These are phyloP conservation scores for Rhynchonycteris naso DNA, from an alignment of 2,797 vertebrate genomes.

Conservation along the genomic window DNA sequence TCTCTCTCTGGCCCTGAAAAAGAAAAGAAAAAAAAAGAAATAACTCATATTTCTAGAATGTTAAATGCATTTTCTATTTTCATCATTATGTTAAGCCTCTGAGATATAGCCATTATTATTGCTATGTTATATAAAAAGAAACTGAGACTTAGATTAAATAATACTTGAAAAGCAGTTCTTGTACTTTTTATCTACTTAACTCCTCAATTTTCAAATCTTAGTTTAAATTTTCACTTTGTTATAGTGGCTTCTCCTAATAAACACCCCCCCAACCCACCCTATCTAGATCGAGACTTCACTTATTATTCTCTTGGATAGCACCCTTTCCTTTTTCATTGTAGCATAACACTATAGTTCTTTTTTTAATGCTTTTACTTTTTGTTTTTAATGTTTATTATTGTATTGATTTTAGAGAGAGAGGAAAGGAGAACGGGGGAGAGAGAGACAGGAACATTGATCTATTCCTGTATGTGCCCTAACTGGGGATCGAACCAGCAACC, in stretches of 20 bases:
- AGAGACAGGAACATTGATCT: too few relatives aligned
- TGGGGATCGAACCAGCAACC: too few relatives aligned
- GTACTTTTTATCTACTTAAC: neutral
- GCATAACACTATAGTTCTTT: too few relatives aligned
- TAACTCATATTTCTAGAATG: neutral
- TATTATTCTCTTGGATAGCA: slow-evolving; percentile 26
- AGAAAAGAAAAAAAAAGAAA: too few relatives aligned
- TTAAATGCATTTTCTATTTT: slow-evolving; percentile 43
- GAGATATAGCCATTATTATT: neutral
- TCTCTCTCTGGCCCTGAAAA: too few relatives aligned
- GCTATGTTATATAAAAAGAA: slow-evolving; percentile 35
- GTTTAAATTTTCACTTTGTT: slow-evolving; percentile 12
- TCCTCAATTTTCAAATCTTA: slow-evolving; percentile 38
- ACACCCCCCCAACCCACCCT: too few relatives aligned
- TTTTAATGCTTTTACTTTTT: too few relatives aligned
- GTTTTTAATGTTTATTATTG: too few relatives aligned
- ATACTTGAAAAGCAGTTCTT: neutral
- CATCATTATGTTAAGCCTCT: neutral
- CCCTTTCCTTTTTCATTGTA: neutral
- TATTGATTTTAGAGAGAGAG: too few relatives aligned
- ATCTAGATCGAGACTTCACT: neutral
- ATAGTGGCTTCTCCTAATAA: neutral
- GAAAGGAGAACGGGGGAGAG: too few relatives aligned
- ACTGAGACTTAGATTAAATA: slow-evolving; percentile 11
- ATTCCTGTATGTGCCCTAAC: too few relatives aligned